Percentiles rank a stretch among this genome's conserved stretches.
phyloP scores from a whole-genome alignment of 2,797 vertebrate genomes.

The Furcifer pardalis region DNA sequence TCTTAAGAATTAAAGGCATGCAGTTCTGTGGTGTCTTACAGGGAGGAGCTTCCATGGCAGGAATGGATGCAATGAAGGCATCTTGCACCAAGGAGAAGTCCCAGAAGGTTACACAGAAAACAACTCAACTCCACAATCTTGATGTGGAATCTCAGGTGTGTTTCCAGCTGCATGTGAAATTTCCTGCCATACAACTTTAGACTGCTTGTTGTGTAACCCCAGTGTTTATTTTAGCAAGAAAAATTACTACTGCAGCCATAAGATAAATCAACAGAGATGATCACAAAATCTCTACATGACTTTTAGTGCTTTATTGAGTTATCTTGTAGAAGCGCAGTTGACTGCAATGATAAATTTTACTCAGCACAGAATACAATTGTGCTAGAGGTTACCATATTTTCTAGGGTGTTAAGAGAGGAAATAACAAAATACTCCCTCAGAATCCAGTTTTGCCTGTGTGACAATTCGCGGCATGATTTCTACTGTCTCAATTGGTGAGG shows the following conservation, averaged over 20 bases:
- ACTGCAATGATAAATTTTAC: conserved; percentile 10
- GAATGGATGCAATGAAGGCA: not conserved
- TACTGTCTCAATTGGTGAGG: conserved; percentile 20
- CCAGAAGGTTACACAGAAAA: not conserved
- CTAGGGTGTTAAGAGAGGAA: conserved; percentile 14
- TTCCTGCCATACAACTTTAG: not conserved
- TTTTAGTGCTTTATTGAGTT: not conserved
- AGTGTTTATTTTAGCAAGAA: not conserved
- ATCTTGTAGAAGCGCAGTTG: not conserved
- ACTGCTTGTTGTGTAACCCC: not conserved
- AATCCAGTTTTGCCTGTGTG: conserved; percentile 14
- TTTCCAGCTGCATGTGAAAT: not conserved
- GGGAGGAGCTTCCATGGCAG: not conserved
- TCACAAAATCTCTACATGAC: not conserved
- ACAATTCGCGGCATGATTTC: conserved; percentile 7
- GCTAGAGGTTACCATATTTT: too few relatives aligned
- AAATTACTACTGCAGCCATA: not conserved
- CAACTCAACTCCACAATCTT: not conserved
- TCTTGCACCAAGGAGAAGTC: not conserved
- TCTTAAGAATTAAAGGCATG: not conserved
- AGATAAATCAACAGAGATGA: not conserved
- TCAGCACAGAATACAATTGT: not conserved
- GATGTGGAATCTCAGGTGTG: not conserved
- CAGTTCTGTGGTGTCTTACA: not conserved
- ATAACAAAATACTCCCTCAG: conserved; percentile 51